phyloP scores from a whole-genome alignment of 2,113 vertebrate genomes.

The Jaculus jaculus region DNA sequence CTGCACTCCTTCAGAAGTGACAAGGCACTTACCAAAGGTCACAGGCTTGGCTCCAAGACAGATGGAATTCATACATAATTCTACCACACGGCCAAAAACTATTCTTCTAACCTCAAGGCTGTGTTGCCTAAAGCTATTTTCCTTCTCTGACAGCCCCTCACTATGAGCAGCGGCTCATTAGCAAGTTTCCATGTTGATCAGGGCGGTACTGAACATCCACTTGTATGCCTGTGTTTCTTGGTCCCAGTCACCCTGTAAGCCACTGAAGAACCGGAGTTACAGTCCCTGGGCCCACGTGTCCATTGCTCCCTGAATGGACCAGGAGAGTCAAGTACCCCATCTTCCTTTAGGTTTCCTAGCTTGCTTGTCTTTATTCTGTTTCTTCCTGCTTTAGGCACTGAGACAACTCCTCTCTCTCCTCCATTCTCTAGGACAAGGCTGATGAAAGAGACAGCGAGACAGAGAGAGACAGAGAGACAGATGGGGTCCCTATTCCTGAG shows the following conservation, averaged over 20 bases:
- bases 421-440: background rate
- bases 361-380: background rate
- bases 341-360: background rate
- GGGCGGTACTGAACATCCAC: background rate
- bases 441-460: background rate
- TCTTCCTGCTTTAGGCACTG: background rate
- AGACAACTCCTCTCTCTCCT: no score
- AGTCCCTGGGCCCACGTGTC: background rate
- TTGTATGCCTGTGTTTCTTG: no score
- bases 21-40: background rate
- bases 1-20: background rate
- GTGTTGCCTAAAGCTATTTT: background rate
- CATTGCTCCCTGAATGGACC: background rate
- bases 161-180: fast-evolving
- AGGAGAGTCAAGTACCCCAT: background rate
- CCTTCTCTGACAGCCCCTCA: background rate
- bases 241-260: background rate
- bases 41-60: background rate
- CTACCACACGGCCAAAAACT: background rate
- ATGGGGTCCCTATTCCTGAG: background rate
- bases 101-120: background rate
- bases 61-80: background rate
- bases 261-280: background rate
- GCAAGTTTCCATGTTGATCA: background rate
- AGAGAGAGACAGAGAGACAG: background rate